Evolutionary conservation across 2,797 vertebrate species (phyloP), one percentile per base, ranked within the genome.

Genomic region (Ctenopoma kingsleyae): DNA sequence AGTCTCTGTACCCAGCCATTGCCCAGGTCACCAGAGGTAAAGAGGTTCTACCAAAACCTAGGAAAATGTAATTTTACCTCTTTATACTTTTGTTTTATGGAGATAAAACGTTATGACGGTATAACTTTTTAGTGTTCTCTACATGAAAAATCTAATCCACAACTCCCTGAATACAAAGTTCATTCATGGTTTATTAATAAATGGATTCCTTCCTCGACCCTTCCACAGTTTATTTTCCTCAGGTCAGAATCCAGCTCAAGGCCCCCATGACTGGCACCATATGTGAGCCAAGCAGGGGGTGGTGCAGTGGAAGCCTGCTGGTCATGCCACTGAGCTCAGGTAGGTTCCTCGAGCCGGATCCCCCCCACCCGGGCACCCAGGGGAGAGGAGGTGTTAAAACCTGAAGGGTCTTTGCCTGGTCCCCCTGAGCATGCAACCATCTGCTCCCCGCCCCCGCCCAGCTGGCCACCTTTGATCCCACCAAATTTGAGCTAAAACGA

Each of bases 321-420:
- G 90, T 84, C 86, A 81, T 87, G 86, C 88, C 86, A 88, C 77
- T 74, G 81, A 92, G 88, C 89, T 90, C 93, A 94, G 92, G 93
- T 93, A 94, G 83, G 84, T 89, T 91, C 87, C 81, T 65, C 81
- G 36, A 90, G 87, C 91, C 89, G 90, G 91, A 93, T 92, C 88
- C 81, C 84, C 87, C 87, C 86, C 63, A 76, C 77, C 65, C 77
- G 12, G 89, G 85, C 78, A 85, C 92, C 92, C 92, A 79, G 80
- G 92, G 93, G 92, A 93, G 90, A 84, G 90, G 92, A 94, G 93
- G 92, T 93, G 94, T 94, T 93, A 94, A 94, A 94, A 94, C 92
- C 92, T 95, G 91, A 93, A 93, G 92, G 93, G 92, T 92, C 91
- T 91, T 88, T 81, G 88, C 84, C 68, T 87, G 76, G 84, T 87